Conservation (phyloP, 2,888 invertebrate genomes). For the Trachelus troglodyta region DNA sequence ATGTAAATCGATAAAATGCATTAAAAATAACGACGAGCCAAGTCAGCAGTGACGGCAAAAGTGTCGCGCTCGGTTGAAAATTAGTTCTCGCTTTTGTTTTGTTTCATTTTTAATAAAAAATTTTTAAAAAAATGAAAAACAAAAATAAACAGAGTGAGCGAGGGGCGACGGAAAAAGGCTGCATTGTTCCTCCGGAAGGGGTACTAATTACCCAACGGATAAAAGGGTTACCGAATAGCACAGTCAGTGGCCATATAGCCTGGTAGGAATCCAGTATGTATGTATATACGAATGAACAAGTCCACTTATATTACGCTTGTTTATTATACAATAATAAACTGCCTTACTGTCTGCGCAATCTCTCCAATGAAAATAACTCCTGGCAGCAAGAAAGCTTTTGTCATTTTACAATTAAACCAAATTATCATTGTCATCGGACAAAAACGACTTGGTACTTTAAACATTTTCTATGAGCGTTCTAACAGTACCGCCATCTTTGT, state of each 20-base stretch:
- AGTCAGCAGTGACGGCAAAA: background rate
- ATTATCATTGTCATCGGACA: constrained; percentile 16
- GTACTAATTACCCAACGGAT: background rate
- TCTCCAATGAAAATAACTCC: constrained; percentile 19
- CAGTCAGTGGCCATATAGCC: background rate
- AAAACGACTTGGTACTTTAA: background rate
- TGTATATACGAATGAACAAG: background rate
- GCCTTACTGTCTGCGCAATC: constrained; percentile 13
- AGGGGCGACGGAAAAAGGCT: background rate
- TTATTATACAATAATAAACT: constrained; percentile 17
- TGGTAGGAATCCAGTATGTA: background rate
- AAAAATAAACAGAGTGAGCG: background rate
- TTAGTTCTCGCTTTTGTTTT: background rate
- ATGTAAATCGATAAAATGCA: background rate
- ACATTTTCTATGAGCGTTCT: background rate
- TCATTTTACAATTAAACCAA: constrained; percentile 25
- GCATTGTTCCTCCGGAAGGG: background rate
- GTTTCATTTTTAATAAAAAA: too few relatives aligned
- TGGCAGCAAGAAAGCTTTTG: constrained; percentile 17
- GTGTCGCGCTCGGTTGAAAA: background rate
- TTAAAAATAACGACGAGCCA: background rate
- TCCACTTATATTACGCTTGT: constrained; percentile 12
- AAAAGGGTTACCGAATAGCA: background rate
- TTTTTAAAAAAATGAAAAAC: accelerated
- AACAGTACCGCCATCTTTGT: background rate